Evolutionary conservation across 1,140 invertebrate species (phyloP).

Genomic region (Polypedilum vanderplanki): DNA sequence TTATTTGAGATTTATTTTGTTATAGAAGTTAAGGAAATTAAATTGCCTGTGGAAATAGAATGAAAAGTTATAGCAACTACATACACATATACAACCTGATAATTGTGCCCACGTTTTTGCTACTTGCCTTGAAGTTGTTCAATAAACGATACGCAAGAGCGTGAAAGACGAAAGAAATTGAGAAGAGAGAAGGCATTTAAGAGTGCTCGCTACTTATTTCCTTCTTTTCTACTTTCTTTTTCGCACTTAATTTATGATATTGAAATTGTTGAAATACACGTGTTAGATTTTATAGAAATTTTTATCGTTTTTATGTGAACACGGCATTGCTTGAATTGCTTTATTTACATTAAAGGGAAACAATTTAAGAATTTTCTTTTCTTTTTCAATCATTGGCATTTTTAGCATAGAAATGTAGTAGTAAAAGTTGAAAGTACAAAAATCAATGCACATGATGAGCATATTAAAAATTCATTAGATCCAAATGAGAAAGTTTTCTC

Average conservation of each 20-base stretch:
- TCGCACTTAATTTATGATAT: slow-evolving; percentile 6
- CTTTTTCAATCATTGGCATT: too few species aligned
- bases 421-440: not conserved
- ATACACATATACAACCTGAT: slow-evolving; percentile 8
- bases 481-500: too few species aligned
- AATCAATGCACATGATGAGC: slow-evolving; percentile 9
- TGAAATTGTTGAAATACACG: slow-evolving; percentile 18
- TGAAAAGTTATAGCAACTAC: slow-evolving; percentile 8
- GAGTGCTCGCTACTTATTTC: not conserved
- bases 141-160: not conserved
- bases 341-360: not conserved
- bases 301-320: not conserved
- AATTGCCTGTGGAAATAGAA: slow-evolving; percentile 28
- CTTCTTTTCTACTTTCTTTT: not conserved
- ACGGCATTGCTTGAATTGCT: not conserved
- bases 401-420: not conserved
- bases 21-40: not conserved
- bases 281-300: slow-evolving; percentile 15
- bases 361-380: too few species aligned
- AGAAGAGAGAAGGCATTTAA: not conserved
- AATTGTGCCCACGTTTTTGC: not conserved
- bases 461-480: slow-evolving; percentile 5
- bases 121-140: slow-evolving; percentile 1
- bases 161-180: not conserved
- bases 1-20: slow-evolving; percentile 21